phyloP scores from a whole-genome alignment of 2,888 invertebrate species.

The Cosmopolites sordidus region DNA sequence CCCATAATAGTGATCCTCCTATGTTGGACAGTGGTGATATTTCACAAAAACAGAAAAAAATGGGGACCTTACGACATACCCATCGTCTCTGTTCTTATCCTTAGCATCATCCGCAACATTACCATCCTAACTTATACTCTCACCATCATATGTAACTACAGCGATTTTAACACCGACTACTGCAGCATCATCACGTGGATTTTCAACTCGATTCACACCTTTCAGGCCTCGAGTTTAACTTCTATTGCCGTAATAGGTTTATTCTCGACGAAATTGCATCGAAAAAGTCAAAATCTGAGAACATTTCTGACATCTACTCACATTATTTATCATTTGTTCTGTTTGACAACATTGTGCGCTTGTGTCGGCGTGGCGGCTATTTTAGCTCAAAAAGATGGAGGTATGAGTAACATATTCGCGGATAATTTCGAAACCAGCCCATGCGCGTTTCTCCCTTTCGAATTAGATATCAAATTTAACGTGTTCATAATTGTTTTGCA shows the following conservation, averaged over 20 bases:
- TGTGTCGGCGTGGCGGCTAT: slow-evolving; percentile 55
- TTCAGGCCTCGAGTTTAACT: slow-evolving; percentile 50
- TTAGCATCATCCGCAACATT: slow-evolving; percentile 47
- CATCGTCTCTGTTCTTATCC: slow-evolving; percentile 48
- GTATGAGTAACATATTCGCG: slow-evolving; percentile 15
- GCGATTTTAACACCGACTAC: slow-evolving; percentile 39
- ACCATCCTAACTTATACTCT: slow-evolving; percentile 46
- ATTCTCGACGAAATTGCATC: slow-evolving; percentile 44
- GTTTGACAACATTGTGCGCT: slow-evolving; percentile 51
- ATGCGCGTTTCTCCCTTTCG: slow-evolving; percentile 50
- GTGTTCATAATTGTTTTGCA: slow-evolving; percentile 53
- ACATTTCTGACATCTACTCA: slow-evolving; percentile 47
- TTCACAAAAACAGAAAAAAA: slow-evolving; percentile 50
- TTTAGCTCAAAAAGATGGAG: slow-evolving; percentile 43
- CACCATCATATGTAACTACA: slow-evolving; percentile 37
- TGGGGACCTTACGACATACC: slow-evolving; percentile 55
- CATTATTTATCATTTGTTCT: slow-evolving; percentile 52
- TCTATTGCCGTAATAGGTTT: slow-evolving; percentile 51
- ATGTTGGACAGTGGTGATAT: slow-evolving; percentile 51
- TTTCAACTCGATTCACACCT: slow-evolving; percentile 51
- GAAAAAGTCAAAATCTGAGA: slow-evolving; percentile 42
- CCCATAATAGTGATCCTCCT: slow-evolving; percentile 49
- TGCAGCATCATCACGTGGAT: slow-evolving; percentile 52
- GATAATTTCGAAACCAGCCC: slow-evolving; percentile 34
- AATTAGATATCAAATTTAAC: slow-evolving; percentile 50